Conservation (phyloP, 1,140 invertebrate genomes). For the Brachystomella parvula region DNA sequence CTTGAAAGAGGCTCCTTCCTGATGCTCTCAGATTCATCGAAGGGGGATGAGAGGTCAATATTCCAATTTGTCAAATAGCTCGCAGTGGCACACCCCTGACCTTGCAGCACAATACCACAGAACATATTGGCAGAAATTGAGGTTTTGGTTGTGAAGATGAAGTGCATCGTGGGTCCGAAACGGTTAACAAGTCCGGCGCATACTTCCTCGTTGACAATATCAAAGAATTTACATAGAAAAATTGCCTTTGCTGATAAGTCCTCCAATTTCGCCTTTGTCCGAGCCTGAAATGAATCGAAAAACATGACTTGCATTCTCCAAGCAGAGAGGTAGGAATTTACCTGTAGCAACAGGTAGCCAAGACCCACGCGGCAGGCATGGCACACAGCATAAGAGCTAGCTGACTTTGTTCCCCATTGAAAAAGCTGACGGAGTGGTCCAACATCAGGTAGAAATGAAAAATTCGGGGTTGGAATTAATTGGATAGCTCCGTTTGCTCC, state of each 20-base stretch:
- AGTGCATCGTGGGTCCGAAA: conserved; percentile 33
- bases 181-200: conserved; percentile 30
- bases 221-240: conserved; percentile 34
- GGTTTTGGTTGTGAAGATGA: conserved; percentile 20
- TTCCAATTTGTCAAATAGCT: conserved; percentile 14
- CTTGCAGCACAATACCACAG: conserved; percentile 36
- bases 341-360: conserved; percentile 29
- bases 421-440: conserved; percentile 31
- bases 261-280: not conserved
- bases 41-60: conserved; percentile 3
- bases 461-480: conserved; percentile 6
- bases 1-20: not conserved
- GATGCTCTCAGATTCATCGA: not conserved
- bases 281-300: conserved; percentile 8
- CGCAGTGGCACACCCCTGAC: conserved; percentile 21
- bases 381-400: conserved; percentile 26
- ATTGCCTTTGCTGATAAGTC: conserved; percentile 25
- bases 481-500: not conserved
- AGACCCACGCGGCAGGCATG: conserved; percentile 35
- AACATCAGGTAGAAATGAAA: conserved; percentile 31
- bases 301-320: not conserved
- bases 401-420: conserved; percentile 27
- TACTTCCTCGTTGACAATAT: conserved; percentile 28
- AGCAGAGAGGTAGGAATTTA: not conserved
- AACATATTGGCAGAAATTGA: conserved; percentile 28